Conservation (phyloP, 2,888 invertebrate genomes). For the Maniola hyperantus region DNA sequence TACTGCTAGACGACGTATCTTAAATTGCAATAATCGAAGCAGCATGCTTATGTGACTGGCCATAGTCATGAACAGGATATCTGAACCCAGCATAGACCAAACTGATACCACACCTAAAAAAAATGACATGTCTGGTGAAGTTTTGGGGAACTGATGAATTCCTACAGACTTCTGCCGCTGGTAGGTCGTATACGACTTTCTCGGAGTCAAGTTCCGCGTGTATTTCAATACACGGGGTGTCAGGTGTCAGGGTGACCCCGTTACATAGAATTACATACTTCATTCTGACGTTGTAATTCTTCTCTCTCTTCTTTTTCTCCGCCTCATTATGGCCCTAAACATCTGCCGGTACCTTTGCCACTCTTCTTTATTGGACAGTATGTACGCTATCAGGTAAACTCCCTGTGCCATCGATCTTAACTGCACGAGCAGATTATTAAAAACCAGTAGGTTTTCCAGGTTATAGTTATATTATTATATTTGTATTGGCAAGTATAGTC, state of each 20-base stretch:
- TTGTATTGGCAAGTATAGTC: too few species aligned
- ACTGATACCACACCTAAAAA: constrained; percentile 59
- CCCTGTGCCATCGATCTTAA: too few species aligned
- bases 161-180: neutral
- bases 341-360: neutral
- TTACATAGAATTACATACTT: too few species aligned
- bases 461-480: too few species aligned
- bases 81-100: constrained; percentile 64
- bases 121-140: neutral
- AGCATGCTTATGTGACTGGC: constrained; percentile 70
- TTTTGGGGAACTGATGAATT: neutral
- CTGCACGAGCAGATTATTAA: too few species aligned
- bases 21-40: constrained; percentile 58
- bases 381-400: neutral
- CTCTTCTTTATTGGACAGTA: neutral
- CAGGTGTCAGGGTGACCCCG: too few species aligned
- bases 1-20: constrained; percentile 54
- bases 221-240: too few species aligned
- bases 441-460: too few species aligned
- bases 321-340: neutral
- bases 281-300: neutral
- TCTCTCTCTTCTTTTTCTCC: neutral
- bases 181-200: neutral
- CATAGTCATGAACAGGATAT: constrained; percentile 68
- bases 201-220: neutral